Percentiles rank a stretch among this genome's conserved stretches.
These are phyloP conservation scores for Cephalotes varians DNA, from an alignment of 2,888 invertebrate species.

Conservation along the genomic window DNA sequence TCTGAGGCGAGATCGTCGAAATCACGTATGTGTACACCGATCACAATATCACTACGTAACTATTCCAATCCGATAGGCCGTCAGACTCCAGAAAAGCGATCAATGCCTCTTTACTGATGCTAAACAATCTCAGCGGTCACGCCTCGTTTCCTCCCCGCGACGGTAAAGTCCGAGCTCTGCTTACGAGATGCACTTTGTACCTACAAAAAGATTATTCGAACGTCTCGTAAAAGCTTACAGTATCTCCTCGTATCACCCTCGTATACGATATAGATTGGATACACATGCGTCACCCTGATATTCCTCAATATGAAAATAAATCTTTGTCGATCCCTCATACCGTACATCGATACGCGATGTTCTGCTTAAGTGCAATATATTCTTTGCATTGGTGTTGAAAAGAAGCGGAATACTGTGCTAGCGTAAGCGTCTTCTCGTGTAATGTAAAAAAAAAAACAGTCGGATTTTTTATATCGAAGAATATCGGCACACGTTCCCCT, in stretches of 20 bases:
- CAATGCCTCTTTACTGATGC: background rate
- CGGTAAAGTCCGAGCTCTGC: constrained; percentile 2
- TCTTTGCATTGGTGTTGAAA: constrained; percentile 53
- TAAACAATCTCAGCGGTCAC: constrained; percentile 1
- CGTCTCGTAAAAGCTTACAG: constrained; percentile 39
- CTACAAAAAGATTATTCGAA: constrained; percentile 39
- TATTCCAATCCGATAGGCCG: constrained; percentile 35
- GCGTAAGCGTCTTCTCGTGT: background rate
- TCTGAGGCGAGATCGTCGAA: constrained; percentile 3
- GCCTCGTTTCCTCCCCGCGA: background rate
- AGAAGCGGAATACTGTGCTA: constrained; percentile 32
- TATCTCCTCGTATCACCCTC: constrained; percentile 56
- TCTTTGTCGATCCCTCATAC: constrained; percentile 61
- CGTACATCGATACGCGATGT: constrained; percentile 43
- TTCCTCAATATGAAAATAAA: constrained; percentile 77
- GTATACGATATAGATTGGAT: constrained; percentile 65
- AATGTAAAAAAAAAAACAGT: background rate
- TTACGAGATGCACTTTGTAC: constrained; percentile 13
- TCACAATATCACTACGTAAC: background rate
- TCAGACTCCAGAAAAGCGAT: constrained; percentile 25
- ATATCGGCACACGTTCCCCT: constrained; percentile 5
- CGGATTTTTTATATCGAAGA: constrained; percentile 34
- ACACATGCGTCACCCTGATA: constrained; percentile 76
- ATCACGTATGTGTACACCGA: background rate
- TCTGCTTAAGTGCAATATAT: constrained; percentile 53